Conservation (phyloP, 2,888 invertebrate genomes). For the Eupithecia exiguata region DNA sequence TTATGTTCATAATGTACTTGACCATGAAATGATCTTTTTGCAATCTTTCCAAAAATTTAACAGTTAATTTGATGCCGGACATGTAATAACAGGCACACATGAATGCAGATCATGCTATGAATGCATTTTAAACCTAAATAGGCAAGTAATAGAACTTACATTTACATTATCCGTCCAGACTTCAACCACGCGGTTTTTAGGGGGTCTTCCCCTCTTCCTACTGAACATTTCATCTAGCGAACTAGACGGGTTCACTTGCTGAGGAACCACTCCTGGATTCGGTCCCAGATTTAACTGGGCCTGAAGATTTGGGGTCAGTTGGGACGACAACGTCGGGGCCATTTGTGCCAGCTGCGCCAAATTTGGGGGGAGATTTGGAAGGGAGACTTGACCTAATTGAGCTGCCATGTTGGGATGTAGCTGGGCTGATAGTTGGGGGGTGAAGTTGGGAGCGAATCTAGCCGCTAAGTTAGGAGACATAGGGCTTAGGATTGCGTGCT, state of each 20-base stretch:
- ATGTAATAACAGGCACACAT: background rate
- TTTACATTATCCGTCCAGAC: constrained; percentile 93
- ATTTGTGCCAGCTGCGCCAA: constrained; percentile 78
- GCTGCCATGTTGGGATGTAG: constrained; percentile 80
- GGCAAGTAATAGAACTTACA: constrained; percentile 42
- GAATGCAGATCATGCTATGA: background rate
- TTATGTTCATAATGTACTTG: background rate
- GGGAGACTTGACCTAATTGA: constrained; percentile 75
- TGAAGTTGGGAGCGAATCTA: constrained; percentile 83
- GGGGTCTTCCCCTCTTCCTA: constrained; percentile 96
- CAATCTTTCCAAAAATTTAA: background rate
- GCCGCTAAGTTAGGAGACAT: constrained; percentile 84
- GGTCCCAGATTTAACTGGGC: constrained; percentile 74
- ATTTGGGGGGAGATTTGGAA: constrained; percentile 72
- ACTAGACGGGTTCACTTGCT: constrained; percentile 83
- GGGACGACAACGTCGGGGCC: constrained; percentile 74
- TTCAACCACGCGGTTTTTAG: constrained; percentile 97
- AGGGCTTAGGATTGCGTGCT: constrained; percentile 89
- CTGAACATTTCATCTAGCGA: constrained; percentile 96
- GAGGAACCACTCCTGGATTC: constrained; percentile 67
- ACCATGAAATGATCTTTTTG: background rate
- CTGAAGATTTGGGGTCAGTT: constrained; percentile 75
- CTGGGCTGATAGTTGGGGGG: constrained; percentile 76
- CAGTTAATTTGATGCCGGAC: background rate
- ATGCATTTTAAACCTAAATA: background rate